Evolutionary conservation across 2,113 vertebrate species (phyloP).

Genomic region (Nanorana parkeri): DNA sequence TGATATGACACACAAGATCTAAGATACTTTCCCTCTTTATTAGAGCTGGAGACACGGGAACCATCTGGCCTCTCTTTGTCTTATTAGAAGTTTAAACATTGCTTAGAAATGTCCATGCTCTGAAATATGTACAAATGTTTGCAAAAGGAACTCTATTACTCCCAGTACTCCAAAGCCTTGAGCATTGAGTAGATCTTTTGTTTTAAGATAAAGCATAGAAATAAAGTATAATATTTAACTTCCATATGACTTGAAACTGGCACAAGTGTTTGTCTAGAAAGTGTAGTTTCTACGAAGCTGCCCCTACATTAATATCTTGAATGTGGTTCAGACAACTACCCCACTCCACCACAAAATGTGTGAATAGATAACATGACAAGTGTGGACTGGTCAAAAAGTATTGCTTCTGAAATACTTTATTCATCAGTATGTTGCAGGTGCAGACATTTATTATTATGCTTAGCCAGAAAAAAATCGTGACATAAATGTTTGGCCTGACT

Average conservation of each 20-base stretch:
- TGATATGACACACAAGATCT: too few species aligned
- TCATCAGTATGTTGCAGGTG: too few species aligned
- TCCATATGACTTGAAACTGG: background rate
- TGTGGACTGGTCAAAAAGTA: too few species aligned
- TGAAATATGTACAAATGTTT: slow-evolving; percentile 24
- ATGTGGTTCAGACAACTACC: too few species aligned
- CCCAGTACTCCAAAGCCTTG: background rate
- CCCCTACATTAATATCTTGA: too few species aligned
- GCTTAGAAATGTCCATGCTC: background rate
- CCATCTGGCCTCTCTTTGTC: background rate
- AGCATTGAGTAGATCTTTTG: background rate
- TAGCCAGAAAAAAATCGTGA: too few species aligned
- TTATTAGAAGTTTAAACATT: background rate
- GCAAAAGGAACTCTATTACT: background rate
- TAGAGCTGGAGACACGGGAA: background rate
- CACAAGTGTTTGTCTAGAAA: slow-evolving; percentile 13
- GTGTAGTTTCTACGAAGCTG: background rate
- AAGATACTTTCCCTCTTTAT: too few species aligned
- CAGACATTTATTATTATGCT: too few species aligned
- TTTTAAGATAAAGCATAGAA: background rate
- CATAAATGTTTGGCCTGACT: too few species aligned
- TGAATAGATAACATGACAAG: too few species aligned
- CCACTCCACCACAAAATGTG: too few species aligned
- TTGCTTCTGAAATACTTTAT: too few species aligned
- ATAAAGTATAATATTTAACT: slow-evolving; percentile 9